Base-by-base conservation (phyloP, 2,888 invertebrate species). In the Netelia fuscicornis region DNA sequence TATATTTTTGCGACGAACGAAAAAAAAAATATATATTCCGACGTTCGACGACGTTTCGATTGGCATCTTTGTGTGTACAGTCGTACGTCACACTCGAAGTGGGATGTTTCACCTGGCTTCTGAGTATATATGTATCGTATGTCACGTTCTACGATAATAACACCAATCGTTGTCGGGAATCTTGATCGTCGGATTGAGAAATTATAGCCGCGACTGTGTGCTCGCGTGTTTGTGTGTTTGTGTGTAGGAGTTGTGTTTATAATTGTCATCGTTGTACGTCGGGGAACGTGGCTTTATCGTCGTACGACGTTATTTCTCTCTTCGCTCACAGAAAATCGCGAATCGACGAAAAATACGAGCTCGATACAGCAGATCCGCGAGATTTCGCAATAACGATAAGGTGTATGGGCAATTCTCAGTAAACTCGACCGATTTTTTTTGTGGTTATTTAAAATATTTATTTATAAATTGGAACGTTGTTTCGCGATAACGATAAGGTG, bases 151-250 rank as follows among this genome's bases (percentile, higher is more conserved):
- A 44, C 67, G 77, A 25, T 58, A 56, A 68, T 54, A 77, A 68
- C 56, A 30, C 20, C 9, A 67, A 37, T 67, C 67, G 44, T 67
- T 30, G 67, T 58, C 42, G 30, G 58, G 25, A 77, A 77, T 77
- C 77, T 68, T 56, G 77, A 67, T 68, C 23, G 44, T 25, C 11
- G 44, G 67, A 58, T 77, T 68, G 67, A 20, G 25, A 77, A 77
- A 48, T 30, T 8, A 71, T 25, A 17, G 1, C 37, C 8, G 37
- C 37, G 37, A 37, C 6, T 37, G 37, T 37, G 37, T 37, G 30
- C 30, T 1, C 5, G 30, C 5, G 30, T 30, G 30, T 30, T 2
- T 30, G 37, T 37, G 37, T 6, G 37, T 37, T 1, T 37, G 37
- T 37, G 37, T 37, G 6, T 37, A 37, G 37, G 6, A 37, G 5